Evolutionary conservation across 2,113 vertebrate genomes (phyloP).

Genomic region (Tragulus kanchil): DNA sequence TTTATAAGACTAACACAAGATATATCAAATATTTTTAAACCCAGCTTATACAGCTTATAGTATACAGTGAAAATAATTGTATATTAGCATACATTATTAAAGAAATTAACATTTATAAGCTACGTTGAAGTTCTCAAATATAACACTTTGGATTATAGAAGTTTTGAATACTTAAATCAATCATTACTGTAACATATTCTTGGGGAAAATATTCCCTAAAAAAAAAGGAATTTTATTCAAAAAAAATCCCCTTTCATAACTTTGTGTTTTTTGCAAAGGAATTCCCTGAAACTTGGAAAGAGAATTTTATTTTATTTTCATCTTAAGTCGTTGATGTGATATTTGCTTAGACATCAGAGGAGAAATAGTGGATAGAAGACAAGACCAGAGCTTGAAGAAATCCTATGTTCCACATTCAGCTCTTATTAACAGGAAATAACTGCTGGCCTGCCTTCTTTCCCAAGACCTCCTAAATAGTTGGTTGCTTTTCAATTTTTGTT

Average conservation of each 20-base stretch:
- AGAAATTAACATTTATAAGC: constrained; percentile 56
- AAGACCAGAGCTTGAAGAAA: constrained; percentile 1
- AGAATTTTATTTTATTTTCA: constrained; percentile 22
- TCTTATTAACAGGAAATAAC: constrained; percentile 50
- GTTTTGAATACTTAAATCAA: constrained; percentile 26
- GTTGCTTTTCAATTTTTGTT: constrained; percentile 68
- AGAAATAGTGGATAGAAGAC: background rate
- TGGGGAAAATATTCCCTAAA: no score
- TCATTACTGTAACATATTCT: no score
- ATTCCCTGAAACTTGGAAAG: background rate
- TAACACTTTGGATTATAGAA: background rate
- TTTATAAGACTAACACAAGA: constrained; percentile 49
- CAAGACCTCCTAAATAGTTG: constrained; percentile 55
- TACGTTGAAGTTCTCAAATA: constrained; percentile 48
- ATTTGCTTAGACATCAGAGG: background rate
- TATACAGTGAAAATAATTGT: background rate
- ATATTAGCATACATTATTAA: background rate
- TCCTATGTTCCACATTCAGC: background rate
- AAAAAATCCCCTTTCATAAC: background rate
- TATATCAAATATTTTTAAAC: constrained; percentile 53
- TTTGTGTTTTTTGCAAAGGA: constrained; percentile 13
- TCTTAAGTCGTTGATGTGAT: background rate
- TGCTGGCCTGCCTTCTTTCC: constrained; percentile 42
- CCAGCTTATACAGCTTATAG: background rate
- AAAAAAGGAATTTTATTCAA: no score